Evolutionary conservation across 2,888 invertebrate genomes (phyloP).

Genomic region (Nomada fucata): DNA sequence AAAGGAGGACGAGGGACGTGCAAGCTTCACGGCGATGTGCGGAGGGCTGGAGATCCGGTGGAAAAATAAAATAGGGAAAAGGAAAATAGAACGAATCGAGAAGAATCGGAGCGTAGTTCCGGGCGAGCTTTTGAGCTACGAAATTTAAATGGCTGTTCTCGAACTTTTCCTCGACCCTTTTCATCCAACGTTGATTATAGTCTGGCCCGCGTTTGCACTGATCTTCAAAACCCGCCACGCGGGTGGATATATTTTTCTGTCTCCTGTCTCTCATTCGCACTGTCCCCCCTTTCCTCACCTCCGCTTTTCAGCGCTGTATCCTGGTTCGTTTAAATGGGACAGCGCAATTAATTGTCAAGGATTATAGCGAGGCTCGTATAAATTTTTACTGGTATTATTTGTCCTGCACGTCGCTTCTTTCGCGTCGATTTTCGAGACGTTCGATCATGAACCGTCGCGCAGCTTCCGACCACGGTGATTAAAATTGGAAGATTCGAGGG

Average conservation of each 20-base stretch:
- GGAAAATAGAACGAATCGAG: background rate
- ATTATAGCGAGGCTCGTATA: too few species aligned
- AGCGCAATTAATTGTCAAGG: too few species aligned
- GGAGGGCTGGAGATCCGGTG: background rate
- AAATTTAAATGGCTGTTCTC: conserved; percentile 47
- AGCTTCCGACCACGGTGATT: too few species aligned
- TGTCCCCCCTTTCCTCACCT: background rate
- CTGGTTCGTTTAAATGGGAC: too few species aligned
- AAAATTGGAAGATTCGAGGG: too few species aligned
- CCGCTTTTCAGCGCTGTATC: too few species aligned
- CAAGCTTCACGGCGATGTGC: background rate
- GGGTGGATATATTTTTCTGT: conserved; percentile 25
- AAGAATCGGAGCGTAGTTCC: conserved; percentile 8
- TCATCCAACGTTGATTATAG: conserved; percentile 32
- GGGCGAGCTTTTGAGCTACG: conserved; percentile 17
- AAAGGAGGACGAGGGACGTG: background rate
- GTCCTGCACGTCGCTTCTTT: too few species aligned
- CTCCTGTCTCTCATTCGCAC: background rate
- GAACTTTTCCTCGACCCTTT: conserved; percentile 28
- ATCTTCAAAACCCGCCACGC: conserved; percentile 27
- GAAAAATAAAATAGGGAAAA: too few species aligned
- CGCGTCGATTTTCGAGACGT: too few species aligned
- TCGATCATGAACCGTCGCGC: too few species aligned
- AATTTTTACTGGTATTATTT: too few species aligned
- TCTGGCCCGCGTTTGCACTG: conserved; percentile 29